Conservation (phyloP, 2,888 invertebrate genomes). For the Aethes cnicana region DNA sequence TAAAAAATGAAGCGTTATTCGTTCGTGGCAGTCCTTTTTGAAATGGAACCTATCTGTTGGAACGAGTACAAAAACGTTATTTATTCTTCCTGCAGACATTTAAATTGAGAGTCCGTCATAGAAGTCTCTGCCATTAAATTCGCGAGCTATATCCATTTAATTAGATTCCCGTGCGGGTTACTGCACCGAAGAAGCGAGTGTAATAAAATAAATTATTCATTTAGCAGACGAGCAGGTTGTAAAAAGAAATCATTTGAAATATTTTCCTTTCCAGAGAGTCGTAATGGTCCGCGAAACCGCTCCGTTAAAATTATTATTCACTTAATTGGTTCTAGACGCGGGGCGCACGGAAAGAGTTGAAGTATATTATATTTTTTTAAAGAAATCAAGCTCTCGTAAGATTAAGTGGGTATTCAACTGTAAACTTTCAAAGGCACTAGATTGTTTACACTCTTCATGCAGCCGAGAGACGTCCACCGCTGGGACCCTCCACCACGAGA, state of each 20-base stretch:
- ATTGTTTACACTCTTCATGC: too few relatives aligned
- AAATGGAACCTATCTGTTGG: neutral
- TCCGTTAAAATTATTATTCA: constrained; percentile 41
- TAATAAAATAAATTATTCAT: constrained; percentile 10
- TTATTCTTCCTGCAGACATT: too few relatives aligned
- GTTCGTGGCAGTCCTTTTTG: too few relatives aligned
- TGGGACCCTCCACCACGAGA: too few relatives aligned
- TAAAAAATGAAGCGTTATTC: too few relatives aligned
- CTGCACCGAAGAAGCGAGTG: neutral
- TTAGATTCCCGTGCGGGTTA: neutral
- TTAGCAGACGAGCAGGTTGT: constrained; percentile 12
- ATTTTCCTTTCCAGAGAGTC: constrained; percentile 31
- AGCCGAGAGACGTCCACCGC: too few relatives aligned
- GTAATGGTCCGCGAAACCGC: constrained; percentile 38
- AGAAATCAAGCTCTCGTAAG: neutral
- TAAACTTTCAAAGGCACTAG: too few relatives aligned
- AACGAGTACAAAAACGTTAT: neutral
- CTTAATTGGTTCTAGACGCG: constrained; percentile 40
- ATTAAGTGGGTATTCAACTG: neutral
- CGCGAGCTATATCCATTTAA: neutral
- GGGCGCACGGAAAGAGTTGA: constrained; percentile 33
- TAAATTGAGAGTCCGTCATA: neutral
- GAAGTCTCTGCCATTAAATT: neutral
- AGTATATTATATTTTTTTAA: constrained; percentile 31
- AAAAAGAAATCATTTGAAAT: constrained; percentile 15